Evolutionary conservation across 2,888 invertebrate genomes (phyloP).

Genomic region (Heliconius cydno): DNA sequence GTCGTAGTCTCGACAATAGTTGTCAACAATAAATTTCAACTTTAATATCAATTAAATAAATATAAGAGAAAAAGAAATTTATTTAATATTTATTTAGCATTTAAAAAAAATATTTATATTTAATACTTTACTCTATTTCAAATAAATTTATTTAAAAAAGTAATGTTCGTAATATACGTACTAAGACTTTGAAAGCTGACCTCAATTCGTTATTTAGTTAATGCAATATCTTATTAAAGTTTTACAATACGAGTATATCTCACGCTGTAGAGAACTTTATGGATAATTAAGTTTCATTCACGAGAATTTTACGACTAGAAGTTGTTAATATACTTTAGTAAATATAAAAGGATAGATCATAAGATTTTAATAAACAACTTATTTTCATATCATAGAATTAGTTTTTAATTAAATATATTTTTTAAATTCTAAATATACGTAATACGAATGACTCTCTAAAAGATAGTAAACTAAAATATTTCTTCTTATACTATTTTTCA

Average conservation of each 20-base stretch:
- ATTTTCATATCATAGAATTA: too few species aligned
- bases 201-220: constrained; percentile 30
- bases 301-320: background rate
- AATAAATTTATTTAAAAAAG: too few species aligned
- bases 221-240: constrained; percentile 34
- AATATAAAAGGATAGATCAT: too few species aligned
- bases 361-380: too few species aligned
- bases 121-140: background rate
- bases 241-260: constrained; percentile 32
- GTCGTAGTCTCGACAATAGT: constrained; percentile 12
- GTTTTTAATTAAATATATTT: too few species aligned
- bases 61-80: background rate
- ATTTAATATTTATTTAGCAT: background rate
- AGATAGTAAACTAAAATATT: background rate
- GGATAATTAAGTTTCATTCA: constrained; percentile 1
- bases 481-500: background rate
- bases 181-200: constrained; percentile 18
- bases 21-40: constrained; percentile 16
- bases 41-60: constrained; percentile 20
- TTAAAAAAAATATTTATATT: background rate
- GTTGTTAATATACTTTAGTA: too few species aligned
- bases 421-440: too few species aligned
- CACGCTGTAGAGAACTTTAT: constrained; percentile 20
- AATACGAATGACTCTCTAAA: too few species aligned
- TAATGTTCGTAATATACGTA: background rate